Conservation (phyloP, 2,888 invertebrate species). For the Odontomyia ornata region DNA sequence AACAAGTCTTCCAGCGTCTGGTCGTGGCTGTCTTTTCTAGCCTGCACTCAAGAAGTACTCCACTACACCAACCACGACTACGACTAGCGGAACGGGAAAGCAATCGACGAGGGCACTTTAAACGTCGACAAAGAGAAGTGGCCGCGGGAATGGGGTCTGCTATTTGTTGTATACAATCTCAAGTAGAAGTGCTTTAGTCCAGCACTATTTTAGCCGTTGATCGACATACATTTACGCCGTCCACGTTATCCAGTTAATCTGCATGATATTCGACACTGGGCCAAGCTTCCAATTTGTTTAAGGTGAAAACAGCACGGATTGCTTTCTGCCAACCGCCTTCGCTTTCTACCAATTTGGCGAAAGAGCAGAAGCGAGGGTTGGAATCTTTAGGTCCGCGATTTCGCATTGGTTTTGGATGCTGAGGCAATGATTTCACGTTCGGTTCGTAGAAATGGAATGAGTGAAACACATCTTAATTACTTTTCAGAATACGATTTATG, state of each 20-base stretch:
- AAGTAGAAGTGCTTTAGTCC: neutral
- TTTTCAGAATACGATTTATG: no score
- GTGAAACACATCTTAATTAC: no score
- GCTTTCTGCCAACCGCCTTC: no score
- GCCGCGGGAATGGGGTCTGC: neutral
- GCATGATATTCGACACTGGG: neutral
- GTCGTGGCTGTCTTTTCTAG: neutral
- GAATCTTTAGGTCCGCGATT: no score
- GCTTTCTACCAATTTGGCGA: no score
- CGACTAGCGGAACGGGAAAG: neutral
- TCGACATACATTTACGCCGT: constrained; percentile 6
- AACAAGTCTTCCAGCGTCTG: neutral
- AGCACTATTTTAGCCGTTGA: neutral
- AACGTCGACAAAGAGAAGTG: neutral
- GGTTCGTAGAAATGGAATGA: no score
- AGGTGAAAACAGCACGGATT: no score
- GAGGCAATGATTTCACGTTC: no score
- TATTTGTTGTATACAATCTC: neutral
- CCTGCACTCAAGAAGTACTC: neutral
- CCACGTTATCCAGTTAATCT: neutral
- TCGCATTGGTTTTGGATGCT: no score
- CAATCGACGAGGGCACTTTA: constrained; percentile 6
- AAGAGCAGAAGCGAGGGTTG: no score
- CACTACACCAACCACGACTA: neutral
- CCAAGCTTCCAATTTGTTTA: no score